Evolutionary conservation across 2,888 invertebrate species (phyloP).

Genomic region (Drosophila anomelani): DNA sequence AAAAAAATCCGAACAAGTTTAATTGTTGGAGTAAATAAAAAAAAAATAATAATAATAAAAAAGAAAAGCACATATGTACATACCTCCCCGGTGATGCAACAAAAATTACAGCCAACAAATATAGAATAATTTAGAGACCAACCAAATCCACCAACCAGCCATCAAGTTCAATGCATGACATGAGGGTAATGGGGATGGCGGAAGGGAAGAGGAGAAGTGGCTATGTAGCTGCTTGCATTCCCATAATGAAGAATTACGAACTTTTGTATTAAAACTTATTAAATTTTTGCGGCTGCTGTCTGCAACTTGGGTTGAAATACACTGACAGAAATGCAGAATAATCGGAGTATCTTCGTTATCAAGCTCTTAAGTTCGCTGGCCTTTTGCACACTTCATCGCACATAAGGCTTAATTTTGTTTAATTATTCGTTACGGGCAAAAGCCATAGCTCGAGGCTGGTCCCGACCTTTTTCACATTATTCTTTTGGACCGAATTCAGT

Average conservation of each 20-base stretch:
- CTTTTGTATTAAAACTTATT: constrained; percentile 74
- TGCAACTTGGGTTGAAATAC: constrained; percentile 19
- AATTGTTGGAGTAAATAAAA: too few species aligned
- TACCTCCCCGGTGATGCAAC: too few species aligned
- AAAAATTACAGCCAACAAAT: too few species aligned
- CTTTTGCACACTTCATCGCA: constrained; percentile 3
- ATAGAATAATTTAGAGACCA: too few species aligned
- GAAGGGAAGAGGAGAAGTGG: neutral
- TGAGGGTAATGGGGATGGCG: neutral
- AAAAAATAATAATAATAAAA: too few species aligned
- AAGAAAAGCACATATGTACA: too few species aligned
- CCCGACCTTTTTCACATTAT: constrained; percentile 24
- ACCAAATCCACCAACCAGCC: too few species aligned
- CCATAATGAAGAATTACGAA: constrained; percentile 66
- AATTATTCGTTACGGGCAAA: constrained; percentile 18
- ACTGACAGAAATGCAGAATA: constrained; percentile 8
- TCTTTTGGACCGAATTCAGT: constrained; percentile 30
- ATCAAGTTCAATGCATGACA: neutral
- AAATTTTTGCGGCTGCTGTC: constrained; percentile 63
- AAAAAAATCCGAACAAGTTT: too few species aligned
- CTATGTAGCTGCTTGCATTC: constrained; percentile 37
- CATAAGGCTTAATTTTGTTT: constrained; percentile 24
- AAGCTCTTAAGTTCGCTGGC: constrained; percentile 3
- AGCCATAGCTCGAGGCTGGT: neutral
- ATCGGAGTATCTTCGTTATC: neutral